Evolutionary conservation across 2,113 vertebrate species (phyloP), one percentile per base, ranked within the genome.

Genomic region (Oreotrochilus melanogaster): DNA sequence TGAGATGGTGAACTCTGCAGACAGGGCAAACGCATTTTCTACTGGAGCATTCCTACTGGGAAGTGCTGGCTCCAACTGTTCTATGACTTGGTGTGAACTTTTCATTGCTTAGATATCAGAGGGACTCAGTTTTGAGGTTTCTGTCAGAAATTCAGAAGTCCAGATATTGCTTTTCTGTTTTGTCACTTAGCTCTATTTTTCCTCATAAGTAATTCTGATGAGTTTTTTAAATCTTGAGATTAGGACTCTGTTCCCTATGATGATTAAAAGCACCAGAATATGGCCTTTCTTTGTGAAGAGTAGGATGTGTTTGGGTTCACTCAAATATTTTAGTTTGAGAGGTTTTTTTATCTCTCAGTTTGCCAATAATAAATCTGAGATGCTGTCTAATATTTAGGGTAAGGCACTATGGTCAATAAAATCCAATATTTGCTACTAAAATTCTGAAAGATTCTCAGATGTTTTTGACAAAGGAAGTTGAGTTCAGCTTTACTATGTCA

Each of bases 1-100:
- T 11, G 27, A 86, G 75, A 85, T 0, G 2, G 48, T 80, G 82
- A 94, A 78, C 54, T 74, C 56, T 83, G 81, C n/a, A 93, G 89
- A 92, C 25, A 73, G 15, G 47, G 83, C 71, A 96, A 93, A 94
- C 12, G 80, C 56, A 64, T 95, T 92, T 94, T 78, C 22, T 62
- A 73, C 47, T 71, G 66, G 70, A 80, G 39, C 18, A 74, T 80
- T 89, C 30, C 78, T 88, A 31, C 21, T 76, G 71, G 51, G 81
- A 94, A 11, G 6, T 53, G 7, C 25, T 88, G 70, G 8, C 33
- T 88, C 39, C 71, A 27, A 53, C n/a, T 91, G 42, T 27, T 61
- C 8, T 2, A 1, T 51, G 58, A 62, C 73, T 92, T 93, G 6
- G 28, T 83, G 43, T 67, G 31, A 73, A 73, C 11, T 53, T 91